Base-by-base conservation (phyloP, 1,140 invertebrate species). In the Sycophaga agraensis region DNA sequence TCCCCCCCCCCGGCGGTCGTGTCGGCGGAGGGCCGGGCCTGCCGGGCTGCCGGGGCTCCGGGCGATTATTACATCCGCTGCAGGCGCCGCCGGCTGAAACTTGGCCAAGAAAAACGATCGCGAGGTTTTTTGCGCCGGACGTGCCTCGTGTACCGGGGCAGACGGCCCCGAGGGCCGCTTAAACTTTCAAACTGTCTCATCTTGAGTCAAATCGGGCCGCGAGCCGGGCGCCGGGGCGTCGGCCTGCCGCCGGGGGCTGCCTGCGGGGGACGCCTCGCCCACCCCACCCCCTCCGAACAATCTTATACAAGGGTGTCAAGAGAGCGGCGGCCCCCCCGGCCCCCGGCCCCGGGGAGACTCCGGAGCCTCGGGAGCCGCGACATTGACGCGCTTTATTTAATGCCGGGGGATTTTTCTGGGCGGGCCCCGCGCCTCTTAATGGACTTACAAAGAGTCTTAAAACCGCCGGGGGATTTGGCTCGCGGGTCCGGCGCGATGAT, bases 181-280 rank as follows among this genome's bases (percentile, higher is more conserved):
- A 53, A 55, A 64, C 49, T 64, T 64, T 64, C 28, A 58, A 51
- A 54, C 56, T 64, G 51, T 63, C 54, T 58, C 55, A 37, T 46
- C 42, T 53, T 26, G 35, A 58, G 42, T 58, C 51, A 45, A 50
- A 53, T 43, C 58, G 49, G 4, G 28, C 14, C 28, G 39, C 17
- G n/a, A 37, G 45, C 19, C 12, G n/a, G 31, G 34, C 28, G 12
- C 8, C 19, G 40, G 12, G 14, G 26, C 16, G 31, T 37, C 11
- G 14, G 26, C n/a, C n/a, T n/a, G n/a, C n/a, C n/a, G n/a, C n/a
- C n/a, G n/a, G n/a, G n/a, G n/a, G n/a, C n/a, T n/a, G n/a, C n/a
- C n/a, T n/a, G n/a, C n/a, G n/a, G n/a, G n/a, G n/a, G n/a, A n/a
- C n/a, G n/a, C n/a, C n/a, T n/a, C n/a, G n/a, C n/a, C n/a, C n/a